Conservation (phyloP, 2,113 vertebrate species). For the Isurus oxyrinchus region DNA sequence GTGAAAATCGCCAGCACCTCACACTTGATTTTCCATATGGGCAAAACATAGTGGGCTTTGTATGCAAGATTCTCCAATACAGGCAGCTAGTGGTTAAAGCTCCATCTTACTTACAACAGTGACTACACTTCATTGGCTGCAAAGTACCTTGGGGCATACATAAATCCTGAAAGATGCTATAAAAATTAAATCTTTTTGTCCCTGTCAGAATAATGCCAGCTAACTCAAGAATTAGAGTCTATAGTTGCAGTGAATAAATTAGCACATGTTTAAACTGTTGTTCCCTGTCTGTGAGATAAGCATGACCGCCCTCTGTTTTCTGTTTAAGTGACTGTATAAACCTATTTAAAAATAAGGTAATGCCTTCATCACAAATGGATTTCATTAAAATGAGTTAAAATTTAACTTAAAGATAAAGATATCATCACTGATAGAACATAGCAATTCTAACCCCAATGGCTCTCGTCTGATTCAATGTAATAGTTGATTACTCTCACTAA, state of each 20-base stretch:
- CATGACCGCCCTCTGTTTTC: background rate
- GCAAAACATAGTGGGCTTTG: background rate
- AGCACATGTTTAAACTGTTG: background rate
- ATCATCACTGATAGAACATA: background rate
- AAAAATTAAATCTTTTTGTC: background rate
- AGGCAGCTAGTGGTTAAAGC: background rate
- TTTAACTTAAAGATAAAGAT: background rate
- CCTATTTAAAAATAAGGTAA: background rate
- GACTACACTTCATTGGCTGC: background rate
- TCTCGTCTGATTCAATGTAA: background rate
- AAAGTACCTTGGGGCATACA: background rate
- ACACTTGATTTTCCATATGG: background rate
- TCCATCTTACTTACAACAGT: background rate
- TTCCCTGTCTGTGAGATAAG: no score
- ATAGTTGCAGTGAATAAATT: background rate
- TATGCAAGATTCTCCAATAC: background rate
- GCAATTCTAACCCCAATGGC: background rate
- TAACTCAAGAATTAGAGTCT: background rate
- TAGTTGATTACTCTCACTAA: conserved; percentile 42
- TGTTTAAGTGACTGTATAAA: background rate
- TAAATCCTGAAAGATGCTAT: background rate
- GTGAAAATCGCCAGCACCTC: background rate
- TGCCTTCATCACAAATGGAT: background rate
- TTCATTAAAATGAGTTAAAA: background rate
- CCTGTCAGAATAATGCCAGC: background rate